These are phyloP conservation scores for Amazona guildingii DNA, from an alignment of 2,113 vertebrate genomes.

Conservation along the genomic window DNA sequence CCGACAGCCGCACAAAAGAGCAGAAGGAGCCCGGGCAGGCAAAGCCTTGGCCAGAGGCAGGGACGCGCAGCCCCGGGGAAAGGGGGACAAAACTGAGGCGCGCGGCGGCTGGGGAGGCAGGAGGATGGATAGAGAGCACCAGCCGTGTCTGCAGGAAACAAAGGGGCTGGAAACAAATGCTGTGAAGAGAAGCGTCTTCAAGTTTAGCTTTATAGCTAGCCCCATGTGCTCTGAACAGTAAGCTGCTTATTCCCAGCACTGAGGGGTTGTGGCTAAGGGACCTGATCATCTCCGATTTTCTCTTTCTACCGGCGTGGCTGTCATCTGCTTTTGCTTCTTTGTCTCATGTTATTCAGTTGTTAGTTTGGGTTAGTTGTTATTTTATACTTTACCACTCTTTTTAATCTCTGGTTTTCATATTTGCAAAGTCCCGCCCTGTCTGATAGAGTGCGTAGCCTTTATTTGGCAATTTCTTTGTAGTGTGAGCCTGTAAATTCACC, in stretches of 20 bases:
- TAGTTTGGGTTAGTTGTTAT: background rate
- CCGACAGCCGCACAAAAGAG: background rate
- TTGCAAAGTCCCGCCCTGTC: background rate
- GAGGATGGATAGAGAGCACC: background rate
- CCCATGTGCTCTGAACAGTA: slow-evolving; percentile 35
- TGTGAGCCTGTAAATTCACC: background rate
- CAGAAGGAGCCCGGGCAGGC: background rate
- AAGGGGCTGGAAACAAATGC: background rate
- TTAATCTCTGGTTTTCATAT: background rate
- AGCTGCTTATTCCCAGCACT: background rate
- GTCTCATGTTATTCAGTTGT: background rate
- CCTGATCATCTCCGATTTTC: background rate
- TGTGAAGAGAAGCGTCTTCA: background rate
- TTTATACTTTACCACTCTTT: background rate
- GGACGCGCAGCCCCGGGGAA: background rate
- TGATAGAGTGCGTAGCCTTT: accelerated
- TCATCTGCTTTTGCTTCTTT: background rate
- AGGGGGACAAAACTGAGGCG: background rate
- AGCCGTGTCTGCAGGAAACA: background rate
- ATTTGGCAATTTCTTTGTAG: background rate
- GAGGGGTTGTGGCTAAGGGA: background rate
- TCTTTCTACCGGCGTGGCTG: background rate
- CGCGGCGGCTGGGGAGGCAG: background rate
- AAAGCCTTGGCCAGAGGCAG: background rate
- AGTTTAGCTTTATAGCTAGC: slow-evolving; percentile 4